Base-by-base conservation (phyloP, 2,113 vertebrate species). In the Equus przewalskii region DNA sequence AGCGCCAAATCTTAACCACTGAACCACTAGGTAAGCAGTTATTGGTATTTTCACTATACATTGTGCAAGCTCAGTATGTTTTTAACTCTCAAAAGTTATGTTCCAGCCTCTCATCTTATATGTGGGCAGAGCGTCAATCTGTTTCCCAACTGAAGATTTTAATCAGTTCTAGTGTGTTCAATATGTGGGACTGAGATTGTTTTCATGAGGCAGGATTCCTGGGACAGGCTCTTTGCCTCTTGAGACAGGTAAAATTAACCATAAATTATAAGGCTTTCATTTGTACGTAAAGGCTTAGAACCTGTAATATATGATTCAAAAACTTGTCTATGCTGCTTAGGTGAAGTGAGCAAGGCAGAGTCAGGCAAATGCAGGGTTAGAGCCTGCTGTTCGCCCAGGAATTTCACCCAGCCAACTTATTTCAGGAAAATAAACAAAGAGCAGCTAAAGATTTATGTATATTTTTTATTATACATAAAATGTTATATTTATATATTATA, bases 231-330 rank as follows among this genome's bases (percentile, higher is more conserved):
- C 4, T 79, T 62, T 70, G 22, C 16, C 13, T 44, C 30, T 36
- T 8, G 36, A 90, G 54, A 16, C 72, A 89, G 89, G 69, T 91
- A 72, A 96, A 93, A 54, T 51, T 24, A 96, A 12, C 6, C 30
- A 7, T 64, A 84, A 62, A 49, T 54, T 22, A n/a, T 13, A 33
- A 81, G n/a, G 26, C 9, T 70, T 93, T 91, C 26, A 51, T 49
- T 41, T 76, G 19, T 7, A 54, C 36, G 12, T 11, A 26, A 46
- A 64, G 22, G 67, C 49, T 51, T 79, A 82, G 75, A 56, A 36
- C 13, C 28, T 16, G 24, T 91, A 21, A 30, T 65, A 36, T 24
- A 15, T 36, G 41, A 51, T 46, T 92, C 10, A 51, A 62, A 89
- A 87, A 19, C 80, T 49, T 67, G 51, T 67, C 51, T 75, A 14